Conservation (phyloP, 2,797 vertebrate species). For the Chanos chanos region DNA sequence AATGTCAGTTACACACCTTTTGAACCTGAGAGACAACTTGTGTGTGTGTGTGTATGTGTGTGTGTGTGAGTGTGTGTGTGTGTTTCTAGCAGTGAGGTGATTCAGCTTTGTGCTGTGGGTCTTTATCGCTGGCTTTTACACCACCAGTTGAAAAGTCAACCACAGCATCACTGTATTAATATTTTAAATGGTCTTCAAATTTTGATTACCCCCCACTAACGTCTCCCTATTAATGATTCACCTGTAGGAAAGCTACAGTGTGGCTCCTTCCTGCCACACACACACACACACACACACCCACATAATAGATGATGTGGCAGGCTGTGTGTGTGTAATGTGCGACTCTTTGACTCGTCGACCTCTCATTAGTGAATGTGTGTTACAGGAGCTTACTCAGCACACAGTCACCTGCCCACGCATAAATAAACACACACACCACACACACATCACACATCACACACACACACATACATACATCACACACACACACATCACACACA, state of each 20-base stretch:
- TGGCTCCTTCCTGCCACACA: slow-evolving; percentile 42
- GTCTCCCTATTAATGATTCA: slow-evolving; percentile 56
- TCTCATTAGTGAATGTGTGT: slow-evolving; percentile 32
- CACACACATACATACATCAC: no score
- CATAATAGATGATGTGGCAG: neutral
- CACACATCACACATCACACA: slow-evolving; percentile 4
- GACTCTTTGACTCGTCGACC: neutral
- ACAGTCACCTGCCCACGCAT: neutral
- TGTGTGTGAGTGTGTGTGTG: no score
- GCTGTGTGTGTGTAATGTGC: neutral
- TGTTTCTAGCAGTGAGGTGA: no score
- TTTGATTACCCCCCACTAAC: slow-evolving; percentile 67
- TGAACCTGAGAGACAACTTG: slow-evolving; percentile 19
- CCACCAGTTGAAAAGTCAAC: slow-evolving; percentile 42
- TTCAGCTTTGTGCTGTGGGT: no score
- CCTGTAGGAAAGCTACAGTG: slow-evolving; percentile 56
- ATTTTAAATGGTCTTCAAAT: slow-evolving; percentile 69
- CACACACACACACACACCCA: slow-evolving; percentile 49
- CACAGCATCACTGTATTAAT: slow-evolving; percentile 74
- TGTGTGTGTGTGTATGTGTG: no score
- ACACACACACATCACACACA: no score
- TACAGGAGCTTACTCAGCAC: neutral
- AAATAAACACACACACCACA: neutral
- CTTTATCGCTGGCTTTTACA: slow-evolving; percentile 21
- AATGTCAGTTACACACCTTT: neutral